Evolutionary conservation across 2,888 invertebrate species (phyloP), one percentile per base, ranked within the genome.

Genomic region (Neoitamus cyanurus): DNA sequence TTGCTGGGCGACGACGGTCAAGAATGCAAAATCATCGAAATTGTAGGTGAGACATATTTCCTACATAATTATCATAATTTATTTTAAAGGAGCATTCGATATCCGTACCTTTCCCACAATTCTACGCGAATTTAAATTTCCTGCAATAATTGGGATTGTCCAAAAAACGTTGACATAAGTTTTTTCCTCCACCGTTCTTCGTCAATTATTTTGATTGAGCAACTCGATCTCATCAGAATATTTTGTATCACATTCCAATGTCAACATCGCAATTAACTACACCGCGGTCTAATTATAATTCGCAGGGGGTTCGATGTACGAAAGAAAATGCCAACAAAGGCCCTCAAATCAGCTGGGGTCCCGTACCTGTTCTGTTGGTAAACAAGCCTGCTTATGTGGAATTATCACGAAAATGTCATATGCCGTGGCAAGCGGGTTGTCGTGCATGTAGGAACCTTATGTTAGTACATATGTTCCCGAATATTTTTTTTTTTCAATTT

Each of bases 251-350:
- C 6, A 15, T 72, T 31, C 34, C 34, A 72, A 73, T 36, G 20
- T 15, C 31, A 73, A 37, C 20, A 1, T 73, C 31, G n/a, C 1
- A 36, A 36, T 73, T 20, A 34, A 34, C 36, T 37, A 36, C 31
- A 36, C 11, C 20, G n/a, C 11, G 73, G n/a, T 5, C 73, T 75
- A 75, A 75, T 75, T 75, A 42, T 25, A 75, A 75, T 75, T 75
- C 42, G 4, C 37, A 42, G 2, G 34, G 42, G 28, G 37, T 75
- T 75, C 20, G 75, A 3, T 11, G 75, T 37, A 75, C 42, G 75
- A 42, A 75, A 25, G 11, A 25, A 73, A 34, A 73, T 34, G 15
- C 25, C 58, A 25, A 73, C 34, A 34, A 15, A 30, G 28, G 31
- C 11, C 58, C 9, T 7, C 3, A 2, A 20, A 7, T 9, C 9